Conservation (phyloP, 2,888 invertebrate species). For the Polymixis lichenea region DNA sequence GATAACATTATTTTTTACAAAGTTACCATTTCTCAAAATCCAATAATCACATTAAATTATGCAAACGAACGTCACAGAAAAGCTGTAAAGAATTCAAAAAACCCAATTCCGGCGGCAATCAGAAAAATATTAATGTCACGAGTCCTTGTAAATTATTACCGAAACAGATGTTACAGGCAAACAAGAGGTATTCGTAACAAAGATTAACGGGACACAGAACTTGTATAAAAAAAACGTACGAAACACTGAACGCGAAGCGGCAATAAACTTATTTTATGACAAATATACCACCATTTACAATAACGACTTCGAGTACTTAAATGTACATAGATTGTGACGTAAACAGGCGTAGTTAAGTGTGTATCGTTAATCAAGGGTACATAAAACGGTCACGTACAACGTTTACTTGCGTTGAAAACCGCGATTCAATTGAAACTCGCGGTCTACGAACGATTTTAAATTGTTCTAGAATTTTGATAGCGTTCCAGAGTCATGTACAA, state of each 20-base stretch:
- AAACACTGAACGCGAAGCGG: conserved; percentile 69
- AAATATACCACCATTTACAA: conserved; percentile 66
- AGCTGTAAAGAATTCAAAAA: conserved; percentile 54
- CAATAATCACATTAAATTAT: conserved; percentile 27
- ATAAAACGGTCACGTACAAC: conserved; percentile 52
- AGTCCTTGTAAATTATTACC: conserved; percentile 82
- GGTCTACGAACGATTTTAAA: conserved; percentile 38
- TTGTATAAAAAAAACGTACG: conserved; percentile 70
- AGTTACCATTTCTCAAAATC: conserved; percentile 4
- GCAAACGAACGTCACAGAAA: conserved; percentile 33
- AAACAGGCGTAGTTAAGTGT: conserved; percentile 54
- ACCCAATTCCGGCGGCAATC: conserved; percentile 68
- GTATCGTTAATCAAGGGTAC: conserved; percentile 57
- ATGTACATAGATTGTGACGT: conserved; percentile 59
- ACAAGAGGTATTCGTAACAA: conserved; percentile 79
- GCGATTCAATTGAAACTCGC: conserved; percentile 39
- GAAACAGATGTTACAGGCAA: conserved; percentile 82
- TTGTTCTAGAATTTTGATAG: conserved; percentile 28
- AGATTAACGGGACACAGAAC: conserved; percentile 80
- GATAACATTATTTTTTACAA: background rate
- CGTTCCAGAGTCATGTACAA: background rate
- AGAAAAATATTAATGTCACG: conserved; percentile 75
- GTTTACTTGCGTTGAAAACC: conserved; percentile 48
- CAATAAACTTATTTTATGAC: conserved; percentile 71
- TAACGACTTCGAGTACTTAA: conserved; percentile 61